Evolutionary conservation across 2,888 invertebrate genomes (phyloP), one percentile per base, ranked within the genome.

Genomic region (Caenorhabditis macrosperma): DNA sequence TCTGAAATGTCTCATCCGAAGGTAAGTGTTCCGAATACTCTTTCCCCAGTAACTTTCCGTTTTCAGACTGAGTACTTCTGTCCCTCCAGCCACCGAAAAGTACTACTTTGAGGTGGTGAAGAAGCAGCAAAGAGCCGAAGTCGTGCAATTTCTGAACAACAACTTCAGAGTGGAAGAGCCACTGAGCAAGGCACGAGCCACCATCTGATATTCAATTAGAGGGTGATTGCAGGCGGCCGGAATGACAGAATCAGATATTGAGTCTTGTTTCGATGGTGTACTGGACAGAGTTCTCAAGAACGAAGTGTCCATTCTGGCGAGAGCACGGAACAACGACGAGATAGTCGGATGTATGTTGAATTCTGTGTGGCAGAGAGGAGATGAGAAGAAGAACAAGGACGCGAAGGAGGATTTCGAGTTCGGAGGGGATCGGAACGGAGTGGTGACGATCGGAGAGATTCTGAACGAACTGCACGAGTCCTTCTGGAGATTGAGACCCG

Each of bases 261-360:
- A 63, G 12, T 15, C 44, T 12, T 61, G 61, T 55, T 55, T 71
- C 20, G 71, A 63, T 20, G 55, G 55, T 38, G 63, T 63, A 9
- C 22, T 71, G 6, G 46, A 63, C 28, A 17, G 71, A 46, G 52
- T 30, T 46, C n/a, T 71, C 17, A 61, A 61, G 30, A 71, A 63
- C 44, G 71, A 63, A 24, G 71, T 63, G 7, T 71, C 68, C 7
- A 52, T 69, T 69, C 30, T 69, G 15, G 68, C 68, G 24, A 74
- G 60, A 48, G 41, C 30, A 12, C 48, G 20, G 57, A 30, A 17
- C 4, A 59, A 64, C 44, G 41, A 74, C 24, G 28, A 64, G 33
- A 38, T 74, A 5, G 64, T 64, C 15, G 74, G 64, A 50, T 74
- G 74, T n/a, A 66, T 66, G 66, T 38, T 74, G 64, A 74, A 64